Evolutionary conservation across 2,888 invertebrate species (phyloP).

Genomic region (Amaurobius ferox): DNA sequence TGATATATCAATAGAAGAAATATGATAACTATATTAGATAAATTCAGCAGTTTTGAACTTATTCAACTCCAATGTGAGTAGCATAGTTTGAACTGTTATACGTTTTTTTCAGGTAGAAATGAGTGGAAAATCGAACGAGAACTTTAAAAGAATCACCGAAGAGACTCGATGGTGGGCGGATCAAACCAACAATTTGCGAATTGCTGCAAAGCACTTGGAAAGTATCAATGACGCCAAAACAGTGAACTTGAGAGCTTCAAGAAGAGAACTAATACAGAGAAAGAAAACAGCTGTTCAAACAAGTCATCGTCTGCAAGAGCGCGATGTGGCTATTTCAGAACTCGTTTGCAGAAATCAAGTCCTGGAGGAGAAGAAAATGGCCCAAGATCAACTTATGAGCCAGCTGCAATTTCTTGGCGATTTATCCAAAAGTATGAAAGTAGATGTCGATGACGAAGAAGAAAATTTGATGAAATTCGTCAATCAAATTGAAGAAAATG

Average conservation of each 20-base stretch:
- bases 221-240: background rate
- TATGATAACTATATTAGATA: no score
- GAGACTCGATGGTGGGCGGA: constrained; percentile 50
- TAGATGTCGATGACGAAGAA: background rate
- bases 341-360: background rate
- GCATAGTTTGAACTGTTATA: no score
- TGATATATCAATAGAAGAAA: no score
- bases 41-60: no score
- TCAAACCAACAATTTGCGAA: background rate
- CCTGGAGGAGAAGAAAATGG: background rate
- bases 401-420: background rate
- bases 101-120: constrained; percentile 24
- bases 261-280: background rate
- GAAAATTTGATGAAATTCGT: background rate
- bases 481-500: background rate
- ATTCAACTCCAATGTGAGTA: no score
- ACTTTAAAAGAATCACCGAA: constrained; percentile 16
- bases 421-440: background rate
- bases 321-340: background rate
- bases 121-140: background rate
- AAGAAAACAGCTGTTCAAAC: background rate
- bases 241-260: background rate
- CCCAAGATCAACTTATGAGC: background rate
- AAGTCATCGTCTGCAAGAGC: background rate
- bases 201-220: background rate